Evolutionary conservation across 1,140 invertebrate species (phyloP), one percentile per base, ranked within the genome.

Genomic region (Sarcophaga bullata): DNA sequence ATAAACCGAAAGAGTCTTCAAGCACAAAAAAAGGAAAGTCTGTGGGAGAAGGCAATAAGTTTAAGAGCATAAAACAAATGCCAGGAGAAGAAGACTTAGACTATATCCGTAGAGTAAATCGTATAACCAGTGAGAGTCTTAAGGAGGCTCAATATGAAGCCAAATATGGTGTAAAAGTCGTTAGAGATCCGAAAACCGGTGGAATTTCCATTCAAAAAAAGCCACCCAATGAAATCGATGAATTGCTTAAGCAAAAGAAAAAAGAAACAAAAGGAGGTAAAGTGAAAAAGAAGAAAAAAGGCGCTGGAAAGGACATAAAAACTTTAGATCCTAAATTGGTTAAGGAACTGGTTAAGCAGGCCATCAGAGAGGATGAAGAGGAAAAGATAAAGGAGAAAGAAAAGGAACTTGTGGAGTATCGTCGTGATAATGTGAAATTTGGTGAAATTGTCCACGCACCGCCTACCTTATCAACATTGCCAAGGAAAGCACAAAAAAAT

Each of bases 371-470:
- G 58, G 81, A 88, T 17, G 91, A 91, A 37, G 91, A 92, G 81
- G 86, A 91, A 81, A 82, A 78, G 73, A 84, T 84, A 83, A 84
- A 83, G 82, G 80, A 52, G 73, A 82, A 83, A 48, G 68, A 76
- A 62, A 78, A 78, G 17, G 86, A 83, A 82, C 83, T 80, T 78
- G 25, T 80, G 9, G 89, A 90, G 62, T 90, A 85, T 81, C 88
- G 89, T 72, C 75, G 89, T 73, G 94, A 94, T 85, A 85, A 91
- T 19, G 86, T 94, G 47, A 88, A 91, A 85, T 95, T 95, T 89
- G 94, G 93, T 0, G 94, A 95, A 87, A 90, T 93, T 52, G 93
- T 90, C 0, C 93, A 94, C 86, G 92, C 90, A 17, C 94, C 94
- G 15, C 94, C 94, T 1, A 87, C 89, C 73, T 84, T 95, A 0